Evolutionary conservation across 2,888 invertebrate species (phyloP), one percentile per base, ranked within the genome.

Genomic region (Agrochola lota): DNA sequence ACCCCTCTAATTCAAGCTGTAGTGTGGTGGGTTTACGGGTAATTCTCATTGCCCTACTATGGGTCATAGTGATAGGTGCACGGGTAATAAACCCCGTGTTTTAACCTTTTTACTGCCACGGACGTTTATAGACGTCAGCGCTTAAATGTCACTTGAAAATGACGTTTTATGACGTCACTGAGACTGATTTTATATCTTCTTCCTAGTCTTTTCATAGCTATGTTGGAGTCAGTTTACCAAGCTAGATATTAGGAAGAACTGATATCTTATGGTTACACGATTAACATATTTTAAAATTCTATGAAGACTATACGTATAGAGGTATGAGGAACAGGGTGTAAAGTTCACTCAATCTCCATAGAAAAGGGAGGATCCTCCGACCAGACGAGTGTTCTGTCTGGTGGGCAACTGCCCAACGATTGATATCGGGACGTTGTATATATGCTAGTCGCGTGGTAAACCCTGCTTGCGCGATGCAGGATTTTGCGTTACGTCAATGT

Each of bases 11-110:
- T 78, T 85, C 49, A 49, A 62, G 15, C 26, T 43, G 8, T 84
- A 84, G 49, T 26, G 64, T 81, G 55, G 84, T 84, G 74, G 81
- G 73, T 80, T 80, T 70, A 84, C 74, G 84, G 81, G 85, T 84
- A 67, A 80, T 80, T 74, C 60, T 84, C 62, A 80, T 57, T 84
- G 66, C 11, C 63, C 68, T 17, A 12, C 12, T 71, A 62, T 55
- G 75, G 71, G 63, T 46, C 4, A 52, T 64, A 85, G 71, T 49
- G 9, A 55, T 70, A 79, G 6, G 57, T 62, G 0, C 12, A 9
- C 35, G 69, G 74, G 80, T 73, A 23, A 69, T 15, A 49, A n/a
- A 57, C 2, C n/a, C n/a, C 69, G 55, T 49, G 46, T 64, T 35
- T 55, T 40, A 84, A 84, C 35, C 57, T 84, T 74, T 84, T 74